Evolutionary conservation across 2,797 vertebrate species (phyloP).

Genomic region (Schizopygopsis pylzovi): DNA sequence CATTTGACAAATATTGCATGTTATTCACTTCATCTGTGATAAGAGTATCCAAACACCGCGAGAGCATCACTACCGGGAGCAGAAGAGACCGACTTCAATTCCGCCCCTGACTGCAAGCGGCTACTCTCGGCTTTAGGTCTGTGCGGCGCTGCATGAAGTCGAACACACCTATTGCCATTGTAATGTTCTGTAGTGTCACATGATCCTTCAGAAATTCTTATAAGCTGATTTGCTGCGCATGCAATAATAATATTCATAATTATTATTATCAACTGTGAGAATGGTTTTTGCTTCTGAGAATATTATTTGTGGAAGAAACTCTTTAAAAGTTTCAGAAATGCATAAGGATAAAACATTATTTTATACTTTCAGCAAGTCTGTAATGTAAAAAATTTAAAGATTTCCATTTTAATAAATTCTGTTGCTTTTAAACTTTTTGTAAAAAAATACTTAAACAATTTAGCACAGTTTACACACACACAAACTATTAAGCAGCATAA

Average conservation of each 20-base stretch:
- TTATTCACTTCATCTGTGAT: no score
- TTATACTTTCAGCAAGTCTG: background rate
- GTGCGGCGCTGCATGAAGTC: no score
- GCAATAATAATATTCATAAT: background rate
- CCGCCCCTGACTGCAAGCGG: no score
- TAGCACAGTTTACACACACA: background rate
- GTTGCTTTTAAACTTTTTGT: background rate
- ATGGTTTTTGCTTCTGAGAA: background rate
- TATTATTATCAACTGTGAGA: background rate
- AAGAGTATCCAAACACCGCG: no score
- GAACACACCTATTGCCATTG: background rate
- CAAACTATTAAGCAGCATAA: background rate
- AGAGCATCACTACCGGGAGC: no score
- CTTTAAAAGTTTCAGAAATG: background rate
- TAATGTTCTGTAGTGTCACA: background rate
- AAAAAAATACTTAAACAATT: background rate
- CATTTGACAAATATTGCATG: no score
- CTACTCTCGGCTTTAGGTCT: no score
- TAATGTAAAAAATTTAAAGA: background rate
- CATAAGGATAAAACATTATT: background rate
- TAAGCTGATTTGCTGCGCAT: background rate
- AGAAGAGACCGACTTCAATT: no score
- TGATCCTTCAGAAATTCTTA: background rate
- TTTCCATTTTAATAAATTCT: background rate
- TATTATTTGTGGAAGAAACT: background rate